phyloP scores from a whole-genome alignment of 2,113 vertebrate species.

The Osmerus mordax region DNA sequence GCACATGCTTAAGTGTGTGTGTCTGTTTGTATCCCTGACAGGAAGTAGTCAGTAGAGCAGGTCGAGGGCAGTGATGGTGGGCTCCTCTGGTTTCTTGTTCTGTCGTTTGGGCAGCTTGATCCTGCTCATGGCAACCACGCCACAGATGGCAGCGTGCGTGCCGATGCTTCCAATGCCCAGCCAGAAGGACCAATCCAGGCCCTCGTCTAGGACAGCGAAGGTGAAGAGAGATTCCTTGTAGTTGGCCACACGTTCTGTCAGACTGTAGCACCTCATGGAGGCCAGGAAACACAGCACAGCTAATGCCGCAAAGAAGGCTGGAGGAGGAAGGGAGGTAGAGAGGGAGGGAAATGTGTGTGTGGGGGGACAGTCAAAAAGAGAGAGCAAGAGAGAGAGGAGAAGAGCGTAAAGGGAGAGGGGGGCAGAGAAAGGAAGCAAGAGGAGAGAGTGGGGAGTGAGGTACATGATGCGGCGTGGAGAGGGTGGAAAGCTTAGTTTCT shows the following conservation, averaged over 20 bases:
- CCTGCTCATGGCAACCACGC: constrained; percentile 82
- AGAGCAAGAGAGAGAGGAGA: not conserved
- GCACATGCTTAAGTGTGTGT: constrained; percentile 1
- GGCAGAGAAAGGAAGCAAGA: not conserved
- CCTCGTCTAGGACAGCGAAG: constrained; percentile 82
- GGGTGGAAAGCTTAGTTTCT: constrained; percentile 23
- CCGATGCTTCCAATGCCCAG: constrained; percentile 84
- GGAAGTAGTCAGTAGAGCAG: constrained; percentile 78
- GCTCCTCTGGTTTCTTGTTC: constrained; percentile 86
- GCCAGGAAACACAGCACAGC: constrained; percentile 84
- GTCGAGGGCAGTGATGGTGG: constrained; percentile 83
- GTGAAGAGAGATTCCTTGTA: constrained; percentile 82
- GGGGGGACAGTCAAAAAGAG: not conserved
- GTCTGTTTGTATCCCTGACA: constrained; percentile 10
- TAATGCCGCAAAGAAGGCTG: constrained; percentile 80
- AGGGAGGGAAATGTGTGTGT: not conserved
- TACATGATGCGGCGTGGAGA: not conserved
- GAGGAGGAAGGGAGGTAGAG: not conserved
- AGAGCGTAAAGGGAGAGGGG: not conserved
- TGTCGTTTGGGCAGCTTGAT: constrained; percentile 85
- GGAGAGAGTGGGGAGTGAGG: not conserved
- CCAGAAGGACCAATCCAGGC: constrained; percentile 88
- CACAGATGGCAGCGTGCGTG: constrained; percentile 79
- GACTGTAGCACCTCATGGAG: constrained; percentile 77
- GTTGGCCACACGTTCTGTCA: constrained; percentile 89